Evolutionary conservation across 2,888 invertebrate genomes (phyloP).

Genomic region (Meghimatium bilineatum): DNA sequence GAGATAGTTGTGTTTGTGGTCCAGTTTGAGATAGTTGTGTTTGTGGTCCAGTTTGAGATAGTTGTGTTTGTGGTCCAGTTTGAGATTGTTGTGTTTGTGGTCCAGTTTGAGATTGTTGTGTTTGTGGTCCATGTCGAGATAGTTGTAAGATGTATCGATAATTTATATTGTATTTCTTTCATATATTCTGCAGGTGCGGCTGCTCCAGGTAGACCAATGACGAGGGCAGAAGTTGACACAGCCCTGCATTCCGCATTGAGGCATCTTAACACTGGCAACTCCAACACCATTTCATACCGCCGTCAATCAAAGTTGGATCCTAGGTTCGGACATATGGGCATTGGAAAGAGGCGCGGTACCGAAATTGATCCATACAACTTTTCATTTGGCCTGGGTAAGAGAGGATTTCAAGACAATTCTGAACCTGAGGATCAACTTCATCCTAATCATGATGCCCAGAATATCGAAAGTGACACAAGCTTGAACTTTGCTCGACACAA

Average conservation of each 20-base stretch:
- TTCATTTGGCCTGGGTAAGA: background rate
- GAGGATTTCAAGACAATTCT: background rate
- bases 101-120: background rate
- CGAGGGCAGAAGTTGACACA: background rate
- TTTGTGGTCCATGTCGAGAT: background rate
- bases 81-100: background rate
- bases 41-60: background rate
- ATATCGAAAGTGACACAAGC: background rate
- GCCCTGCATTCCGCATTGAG: background rate
- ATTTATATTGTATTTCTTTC: background rate
- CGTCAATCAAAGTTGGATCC: background rate
- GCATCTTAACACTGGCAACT: background rate
- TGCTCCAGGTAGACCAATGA: constrained; percentile 9
- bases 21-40: background rate
- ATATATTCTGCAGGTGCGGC: background rate
- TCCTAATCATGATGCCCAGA: too few species aligned
- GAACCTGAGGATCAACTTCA: too few species aligned
- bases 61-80: background rate
- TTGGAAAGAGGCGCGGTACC: background rate
- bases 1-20: background rate
- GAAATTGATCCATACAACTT: constrained; percentile 10
- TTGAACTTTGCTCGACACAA: background rate
- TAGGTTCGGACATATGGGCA: background rate
- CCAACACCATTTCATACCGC: background rate
- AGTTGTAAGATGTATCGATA: background rate